Evolutionary conservation across 2,113 vertebrate genomes (phyloP).

Genomic region (Trematocara macrostoma): DNA sequence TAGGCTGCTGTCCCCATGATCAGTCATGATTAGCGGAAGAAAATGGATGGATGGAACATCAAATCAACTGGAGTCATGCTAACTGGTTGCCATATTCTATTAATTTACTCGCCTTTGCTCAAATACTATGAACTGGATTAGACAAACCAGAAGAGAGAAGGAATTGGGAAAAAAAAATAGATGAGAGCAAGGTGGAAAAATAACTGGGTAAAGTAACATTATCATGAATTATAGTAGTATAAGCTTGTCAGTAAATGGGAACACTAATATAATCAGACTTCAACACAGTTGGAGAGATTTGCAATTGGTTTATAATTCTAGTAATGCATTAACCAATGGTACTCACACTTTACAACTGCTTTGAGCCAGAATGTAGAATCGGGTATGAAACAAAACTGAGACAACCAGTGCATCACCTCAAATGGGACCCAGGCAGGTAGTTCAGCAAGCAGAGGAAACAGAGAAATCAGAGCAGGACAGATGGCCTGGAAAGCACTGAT

Average conservation of each 20-base stretch:
- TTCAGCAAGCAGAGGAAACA: constrained; percentile 21
- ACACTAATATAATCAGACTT: constrained; percentile 28
- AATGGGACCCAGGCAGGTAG: constrained; percentile 20
- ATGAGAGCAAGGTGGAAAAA: neutral
- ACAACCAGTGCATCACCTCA: neutral
- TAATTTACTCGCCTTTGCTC: constrained; percentile 17
- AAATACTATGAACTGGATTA: neutral
- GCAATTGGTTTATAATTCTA: constrained; percentile 18
- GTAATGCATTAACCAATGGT: constrained; percentile 34
- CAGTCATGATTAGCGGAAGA: too few species aligned
- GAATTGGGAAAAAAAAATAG: neutral
- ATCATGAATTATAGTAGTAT: constrained; percentile 33
- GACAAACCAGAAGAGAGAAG: neutral
- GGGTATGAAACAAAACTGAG: constrained; percentile 4
- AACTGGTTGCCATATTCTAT: neutral
- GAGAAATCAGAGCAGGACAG: constrained; percentile 44
- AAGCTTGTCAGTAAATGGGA: constrained; percentile 48
- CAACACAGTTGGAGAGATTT: constrained; percentile 41
- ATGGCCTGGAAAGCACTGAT: constrained; percentile 56
- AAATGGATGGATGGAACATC: too few species aligned
- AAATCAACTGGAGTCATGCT: neutral
- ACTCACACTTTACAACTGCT: constrained; percentile 2
- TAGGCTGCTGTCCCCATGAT: too few species aligned
- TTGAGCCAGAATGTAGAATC: neutral
- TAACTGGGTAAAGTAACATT: neutral